phyloP scores from a whole-genome alignment of 2,888 invertebrate species.

The Octonoba sinensis region DNA sequence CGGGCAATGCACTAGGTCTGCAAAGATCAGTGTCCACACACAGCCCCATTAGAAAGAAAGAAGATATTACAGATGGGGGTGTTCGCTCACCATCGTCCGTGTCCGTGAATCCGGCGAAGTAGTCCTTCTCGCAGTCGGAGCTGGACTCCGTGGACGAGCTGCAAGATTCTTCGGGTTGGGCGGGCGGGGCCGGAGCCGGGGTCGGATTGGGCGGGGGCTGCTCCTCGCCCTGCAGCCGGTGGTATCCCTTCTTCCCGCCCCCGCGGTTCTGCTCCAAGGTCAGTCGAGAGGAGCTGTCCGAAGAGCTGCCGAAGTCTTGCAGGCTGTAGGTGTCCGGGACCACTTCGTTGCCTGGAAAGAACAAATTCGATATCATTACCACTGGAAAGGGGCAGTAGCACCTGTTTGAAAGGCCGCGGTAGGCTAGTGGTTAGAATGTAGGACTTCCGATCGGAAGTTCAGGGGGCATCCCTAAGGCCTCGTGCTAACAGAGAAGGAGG shows the following conservation, averaged over 20 bases:
- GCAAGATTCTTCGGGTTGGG: neutral
- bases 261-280: neutral
- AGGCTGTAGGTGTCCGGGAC: slow-evolving; percentile 35
- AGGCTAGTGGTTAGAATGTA: too few species aligned
- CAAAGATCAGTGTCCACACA: too few species aligned
- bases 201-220: neutral
- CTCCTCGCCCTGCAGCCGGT: slow-evolving; percentile 21
- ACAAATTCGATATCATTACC: too few species aligned
- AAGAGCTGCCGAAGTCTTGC: slow-evolving; percentile 43
- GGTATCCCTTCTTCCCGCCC: slow-evolving; percentile 31
- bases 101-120: slow-evolving; percentile 48
- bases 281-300: slow-evolving; percentile 13
- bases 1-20: too few species aligned
- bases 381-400: too few species aligned
- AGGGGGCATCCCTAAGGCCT: too few species aligned
- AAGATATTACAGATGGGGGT: too few species aligned
- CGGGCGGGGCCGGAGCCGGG: neutral
- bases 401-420: too few species aligned
- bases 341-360: slow-evolving; percentile 23
- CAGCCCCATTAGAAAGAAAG: too few species aligned
- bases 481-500: too few species aligned
- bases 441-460: too few species aligned
- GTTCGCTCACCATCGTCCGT: slow-evolving; percentile 40
- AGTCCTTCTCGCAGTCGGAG: slow-evolving; percentile 41
- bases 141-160: slow-evolving; percentile 32